phyloP scores from a whole-genome alignment of 2,797 vertebrate species.

The Gymnopithys bicolor region DNA sequence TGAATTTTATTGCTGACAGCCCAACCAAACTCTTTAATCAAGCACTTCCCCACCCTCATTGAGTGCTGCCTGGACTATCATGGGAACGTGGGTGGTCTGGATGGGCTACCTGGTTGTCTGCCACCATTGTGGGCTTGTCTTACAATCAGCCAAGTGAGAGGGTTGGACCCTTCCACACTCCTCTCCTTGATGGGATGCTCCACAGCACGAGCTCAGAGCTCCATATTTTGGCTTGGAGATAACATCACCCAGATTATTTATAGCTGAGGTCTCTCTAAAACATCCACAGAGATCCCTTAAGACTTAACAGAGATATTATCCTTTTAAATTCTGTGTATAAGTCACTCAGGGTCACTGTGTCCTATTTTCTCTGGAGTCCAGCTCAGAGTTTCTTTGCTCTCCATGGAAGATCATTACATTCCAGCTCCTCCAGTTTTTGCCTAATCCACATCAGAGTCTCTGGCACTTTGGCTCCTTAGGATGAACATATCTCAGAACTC shows the following conservation, averaged over 20 bases:
- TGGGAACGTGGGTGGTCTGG: not conserved
- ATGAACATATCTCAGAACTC: not conserved
- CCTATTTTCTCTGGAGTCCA: slow-evolving; percentile 30
- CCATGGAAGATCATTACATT: not conserved
- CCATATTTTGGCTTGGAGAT: not conserved
- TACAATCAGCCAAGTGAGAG: not conserved
- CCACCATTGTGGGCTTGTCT: not conserved
- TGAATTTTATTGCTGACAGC: slow-evolving; percentile 4
- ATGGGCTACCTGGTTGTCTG: not conserved
- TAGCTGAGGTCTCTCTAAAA: not conserved
- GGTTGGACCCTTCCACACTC: not conserved
- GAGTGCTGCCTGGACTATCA: not conserved
- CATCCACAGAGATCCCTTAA: not conserved
- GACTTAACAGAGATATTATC: not conserved
- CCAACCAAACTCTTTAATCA: slow-evolving; percentile 12
- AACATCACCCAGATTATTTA: not conserved
- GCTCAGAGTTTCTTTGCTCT: not conserved
- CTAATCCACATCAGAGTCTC: not conserved
- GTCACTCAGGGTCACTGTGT: not conserved
- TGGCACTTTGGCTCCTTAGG: not conserved
- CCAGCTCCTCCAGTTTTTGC: slow-evolving; percentile 1
- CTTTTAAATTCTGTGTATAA: slow-evolving; percentile 12
- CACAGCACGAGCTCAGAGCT: not conserved
- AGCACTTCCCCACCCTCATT: not conserved
- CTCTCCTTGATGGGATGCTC: not conserved